Evolutionary conservation across 2,113 vertebrate species (phyloP).

Genomic region (Entelurus aequoreus): DNA sequence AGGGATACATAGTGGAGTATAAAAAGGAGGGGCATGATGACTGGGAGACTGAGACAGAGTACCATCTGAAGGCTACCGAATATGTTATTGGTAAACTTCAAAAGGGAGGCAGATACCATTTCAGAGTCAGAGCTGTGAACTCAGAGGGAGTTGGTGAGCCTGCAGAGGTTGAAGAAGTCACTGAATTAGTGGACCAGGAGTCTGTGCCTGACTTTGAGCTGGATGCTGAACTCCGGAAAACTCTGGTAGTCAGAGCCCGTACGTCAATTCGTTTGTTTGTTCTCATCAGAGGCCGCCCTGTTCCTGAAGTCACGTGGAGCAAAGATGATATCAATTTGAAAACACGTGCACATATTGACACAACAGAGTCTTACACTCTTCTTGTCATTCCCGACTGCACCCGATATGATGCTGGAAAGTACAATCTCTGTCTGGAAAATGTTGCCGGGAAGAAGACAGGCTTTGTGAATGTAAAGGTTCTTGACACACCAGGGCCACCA

Average conservation of each 20-base stretch:
- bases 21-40: conserved; percentile 91
- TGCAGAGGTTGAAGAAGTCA: conserved; percentile 81
- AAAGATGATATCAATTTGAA: conserved; percentile 88
- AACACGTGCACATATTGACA: conserved; percentile 88
- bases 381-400: conserved; percentile 93
- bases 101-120: conserved; percentile 89
- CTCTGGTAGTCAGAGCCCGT: conserved; percentile 89
- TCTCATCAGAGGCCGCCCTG: conserved; percentile 89
- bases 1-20: conserved; percentile 91
- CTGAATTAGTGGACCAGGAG: conserved; percentile 87
- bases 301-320: conserved; percentile 93
- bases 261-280: conserved; percentile 93
- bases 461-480: conserved; percentile 92
- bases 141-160: conserved; percentile 89
- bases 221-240: conserved; percentile 93
- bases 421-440: conserved; percentile 90
- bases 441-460: conserved; percentile 94
- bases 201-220: conserved; percentile 91
- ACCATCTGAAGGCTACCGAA: conserved; percentile 82
- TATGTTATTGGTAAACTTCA: conserved; percentile 90
- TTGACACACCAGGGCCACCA: conserved; percentile 95
- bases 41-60: conserved; percentile 88
- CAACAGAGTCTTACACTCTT: conserved; percentile 91
- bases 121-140: conserved; percentile 90
- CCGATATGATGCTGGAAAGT: conserved; percentile 94